phyloP scores from a whole-genome alignment of 2,797 vertebrate species.

The Chaetophractus vellerosus region DNA sequence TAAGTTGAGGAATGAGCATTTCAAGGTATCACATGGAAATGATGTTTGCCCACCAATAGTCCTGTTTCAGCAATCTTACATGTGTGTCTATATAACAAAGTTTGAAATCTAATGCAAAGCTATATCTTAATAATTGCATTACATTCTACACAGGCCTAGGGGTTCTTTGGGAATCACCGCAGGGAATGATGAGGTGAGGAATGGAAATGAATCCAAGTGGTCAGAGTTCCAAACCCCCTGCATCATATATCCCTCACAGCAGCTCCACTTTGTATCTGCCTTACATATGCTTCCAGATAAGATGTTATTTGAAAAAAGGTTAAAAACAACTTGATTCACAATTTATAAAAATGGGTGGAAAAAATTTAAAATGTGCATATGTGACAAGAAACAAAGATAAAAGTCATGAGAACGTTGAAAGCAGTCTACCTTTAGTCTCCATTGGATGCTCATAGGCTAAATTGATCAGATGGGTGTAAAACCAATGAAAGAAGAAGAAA shows the following conservation, averaged over 20 bases:
- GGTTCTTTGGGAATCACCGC: background rate
- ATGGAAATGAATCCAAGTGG: background rate
- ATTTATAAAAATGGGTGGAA: background rate
- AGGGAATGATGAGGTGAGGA: background rate
- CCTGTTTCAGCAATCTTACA: background rate
- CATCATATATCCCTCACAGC: rapidly evolving
- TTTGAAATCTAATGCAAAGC: background rate
- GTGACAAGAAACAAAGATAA: constrained; percentile 30
- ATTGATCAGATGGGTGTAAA: constrained; percentile 13
- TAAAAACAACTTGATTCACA: background rate
- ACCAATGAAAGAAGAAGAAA: background rate
- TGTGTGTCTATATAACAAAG: background rate
- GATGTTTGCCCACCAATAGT: background rate
- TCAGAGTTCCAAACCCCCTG: background rate
- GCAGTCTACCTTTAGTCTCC: constrained; percentile 3
- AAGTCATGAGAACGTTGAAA: constrained; percentile 58
- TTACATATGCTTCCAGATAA: background rate
- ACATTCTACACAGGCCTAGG: background rate
- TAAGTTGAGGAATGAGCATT: background rate
- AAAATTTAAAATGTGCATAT: constrained; percentile 2
- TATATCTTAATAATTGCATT: background rate
- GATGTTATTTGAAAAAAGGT: background rate
- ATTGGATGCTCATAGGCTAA: constrained; percentile 14
- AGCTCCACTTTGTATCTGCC: background rate
- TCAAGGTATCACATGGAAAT: background rate